These are phyloP conservation scores for Heliconius hortense DNA, from an alignment of 2,888 invertebrate genomes.

Conservation along the genomic window DNA sequence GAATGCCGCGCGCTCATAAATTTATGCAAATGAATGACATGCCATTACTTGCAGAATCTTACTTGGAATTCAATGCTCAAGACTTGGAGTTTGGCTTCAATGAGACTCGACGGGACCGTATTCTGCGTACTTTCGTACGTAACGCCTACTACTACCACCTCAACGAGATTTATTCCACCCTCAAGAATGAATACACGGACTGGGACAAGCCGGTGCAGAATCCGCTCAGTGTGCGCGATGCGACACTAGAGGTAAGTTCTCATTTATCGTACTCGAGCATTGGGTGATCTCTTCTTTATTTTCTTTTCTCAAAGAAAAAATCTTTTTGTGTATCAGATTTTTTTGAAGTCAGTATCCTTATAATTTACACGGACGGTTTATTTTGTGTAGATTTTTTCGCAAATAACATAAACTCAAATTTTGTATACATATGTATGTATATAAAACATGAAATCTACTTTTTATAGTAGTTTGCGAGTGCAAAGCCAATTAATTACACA, in stretches of 20 bases:
- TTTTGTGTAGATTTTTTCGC: not conserved
- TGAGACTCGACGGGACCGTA: slow-evolving; percentile 92
- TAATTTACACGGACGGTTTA: not conserved
- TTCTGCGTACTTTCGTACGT: slow-evolving; percentile 94
- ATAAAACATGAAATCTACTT: not conserved
- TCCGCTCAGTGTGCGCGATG: slow-evolving; percentile 92
- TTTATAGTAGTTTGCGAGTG: not conserved
- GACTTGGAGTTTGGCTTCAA: slow-evolving; percentile 96
- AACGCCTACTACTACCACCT: slow-evolving; percentile 97
- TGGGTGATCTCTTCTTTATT: not conserved
- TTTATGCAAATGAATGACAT: slow-evolving; percentile 67
- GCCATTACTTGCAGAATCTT: slow-evolving; percentile 85
- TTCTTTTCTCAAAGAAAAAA: no score
- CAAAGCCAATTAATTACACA: slow-evolving; percentile 4
- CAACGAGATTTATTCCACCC: slow-evolving; percentile 96
- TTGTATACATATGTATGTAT: no score
- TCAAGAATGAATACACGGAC: slow-evolving; percentile 97
- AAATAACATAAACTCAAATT: not conserved
- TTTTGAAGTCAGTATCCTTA: not conserved
- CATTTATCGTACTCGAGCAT: slow-evolving; percentile 19
- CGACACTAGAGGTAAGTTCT: slow-evolving; percentile 85
- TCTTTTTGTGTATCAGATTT: no score
- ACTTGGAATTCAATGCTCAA: slow-evolving; percentile 90
- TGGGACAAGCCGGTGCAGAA: slow-evolving; percentile 95
- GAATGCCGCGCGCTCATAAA: slow-evolving; percentile 52